A percentile compares a stretch with the other conserved stretches of the same genome.
Conservation (phyloP, 2,113 vertebrate species). For the human region DNA sequence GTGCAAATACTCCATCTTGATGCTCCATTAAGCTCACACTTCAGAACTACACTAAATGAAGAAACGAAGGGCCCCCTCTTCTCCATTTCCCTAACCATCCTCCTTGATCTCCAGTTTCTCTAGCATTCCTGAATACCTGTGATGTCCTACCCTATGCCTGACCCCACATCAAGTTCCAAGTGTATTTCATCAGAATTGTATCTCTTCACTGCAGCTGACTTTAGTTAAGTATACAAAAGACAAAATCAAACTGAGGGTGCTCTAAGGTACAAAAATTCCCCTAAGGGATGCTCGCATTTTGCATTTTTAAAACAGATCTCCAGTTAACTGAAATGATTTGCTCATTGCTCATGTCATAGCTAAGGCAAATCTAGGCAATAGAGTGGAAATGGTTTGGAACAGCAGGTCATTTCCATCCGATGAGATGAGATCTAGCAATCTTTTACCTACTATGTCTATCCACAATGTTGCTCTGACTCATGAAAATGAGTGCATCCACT, state of each 20-base stretch:
- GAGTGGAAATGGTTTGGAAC: neutral
- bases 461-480: neutral
- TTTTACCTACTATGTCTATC: neutral
- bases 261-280: neutral
- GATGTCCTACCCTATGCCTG: neutral
- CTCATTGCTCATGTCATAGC: neutral
- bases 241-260: neutral
- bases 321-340: neutral
- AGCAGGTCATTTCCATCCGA: neutral
- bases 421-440: neutral
- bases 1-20: neutral
- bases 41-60: neutral
- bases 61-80: neutral
- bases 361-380: neutral
- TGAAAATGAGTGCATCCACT: neutral
- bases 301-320: slow-evolving; percentile 6
- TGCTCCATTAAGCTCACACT: neutral
- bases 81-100: neutral
- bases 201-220: slow-evolving; percentile 26
- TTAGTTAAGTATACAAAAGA: slow-evolving; percentile 31
- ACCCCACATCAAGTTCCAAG: slow-evolving; percentile 14
- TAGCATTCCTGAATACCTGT: neutral
- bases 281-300: neutral
- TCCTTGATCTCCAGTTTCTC: neutral
- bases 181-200: slow-evolving; percentile 38